Percentiles rank a stretch among this genome's conserved stretches.
These are phyloP conservation scores for Rhinogobio ventralis DNA, from an alignment of 2,797 vertebrate genomes.

Conservation along the genomic window DNA sequence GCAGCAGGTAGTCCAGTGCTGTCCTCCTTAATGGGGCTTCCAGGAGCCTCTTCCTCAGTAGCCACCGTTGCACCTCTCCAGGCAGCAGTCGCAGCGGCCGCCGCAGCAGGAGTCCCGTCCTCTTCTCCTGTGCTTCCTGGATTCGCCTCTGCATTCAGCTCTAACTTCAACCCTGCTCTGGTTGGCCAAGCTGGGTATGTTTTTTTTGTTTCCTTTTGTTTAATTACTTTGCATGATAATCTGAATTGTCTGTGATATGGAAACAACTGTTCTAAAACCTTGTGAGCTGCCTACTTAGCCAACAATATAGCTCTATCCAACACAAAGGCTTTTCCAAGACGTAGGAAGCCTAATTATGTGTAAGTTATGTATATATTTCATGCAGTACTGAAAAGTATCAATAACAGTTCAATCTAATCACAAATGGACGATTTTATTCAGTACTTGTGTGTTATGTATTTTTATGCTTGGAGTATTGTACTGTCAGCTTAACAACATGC, in stretches of 20 bases:
- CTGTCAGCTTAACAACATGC: background rate
- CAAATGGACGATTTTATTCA: background rate
- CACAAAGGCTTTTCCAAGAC: background rate
- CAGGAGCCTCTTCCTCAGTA: conserved; percentile 83
- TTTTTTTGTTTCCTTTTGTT: background rate
- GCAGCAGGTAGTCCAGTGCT: conserved; percentile 86
- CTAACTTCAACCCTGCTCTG: conserved; percentile 92
- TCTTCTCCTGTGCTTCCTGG: conserved; percentile 92
- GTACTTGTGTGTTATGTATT: background rate
- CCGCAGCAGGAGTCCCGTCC: conserved; percentile 81
- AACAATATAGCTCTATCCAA: background rate
- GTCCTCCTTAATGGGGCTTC: conserved; percentile 90
- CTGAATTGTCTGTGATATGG: background rate
- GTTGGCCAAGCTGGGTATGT: conserved; percentile 86
- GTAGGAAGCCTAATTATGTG: background rate
- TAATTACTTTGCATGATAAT: background rate
- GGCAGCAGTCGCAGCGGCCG: conserved; percentile 80
- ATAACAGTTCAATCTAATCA: background rate
- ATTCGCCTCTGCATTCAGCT: conserved; percentile 96
- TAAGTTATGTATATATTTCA: background rate
- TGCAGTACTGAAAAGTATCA: background rate
- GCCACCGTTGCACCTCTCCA: conserved; percentile 89
- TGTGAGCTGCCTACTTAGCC: background rate
- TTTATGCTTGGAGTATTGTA: background rate
- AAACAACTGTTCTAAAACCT: background rate